Evolutionary conservation across 2,888 invertebrate genomes (phyloP).

Genomic region (Ochropleura plecta): DNA sequence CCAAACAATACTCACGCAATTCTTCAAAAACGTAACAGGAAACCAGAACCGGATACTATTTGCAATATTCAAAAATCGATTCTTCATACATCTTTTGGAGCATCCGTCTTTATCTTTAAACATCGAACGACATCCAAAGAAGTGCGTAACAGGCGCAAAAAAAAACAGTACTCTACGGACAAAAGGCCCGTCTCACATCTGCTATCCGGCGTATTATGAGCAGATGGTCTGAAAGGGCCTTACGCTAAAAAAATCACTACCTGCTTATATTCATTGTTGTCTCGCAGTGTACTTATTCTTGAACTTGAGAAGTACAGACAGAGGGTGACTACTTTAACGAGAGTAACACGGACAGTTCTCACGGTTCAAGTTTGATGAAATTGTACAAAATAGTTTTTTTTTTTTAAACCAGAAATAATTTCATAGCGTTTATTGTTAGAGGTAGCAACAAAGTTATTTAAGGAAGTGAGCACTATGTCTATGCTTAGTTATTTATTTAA

Average conservation of each 20-base stretch:
- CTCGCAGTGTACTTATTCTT: constrained; percentile 75
- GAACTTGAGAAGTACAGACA: constrained; percentile 76
- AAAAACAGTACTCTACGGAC: constrained; percentile 69
- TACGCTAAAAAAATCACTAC: constrained; percentile 82
- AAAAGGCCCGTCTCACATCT: constrained; percentile 83
- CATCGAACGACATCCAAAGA: constrained; percentile 64
- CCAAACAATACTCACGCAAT: constrained; percentile 37
- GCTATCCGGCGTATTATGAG: constrained; percentile 80
- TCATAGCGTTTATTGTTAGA: not conserved
- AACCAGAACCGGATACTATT: constrained; percentile 77
- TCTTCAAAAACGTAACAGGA: constrained; percentile 68
- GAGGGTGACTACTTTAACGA: constrained; percentile 49
- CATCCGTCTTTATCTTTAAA: constrained; percentile 71
- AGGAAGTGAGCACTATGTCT: not conserved
- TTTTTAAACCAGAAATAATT: not conserved
- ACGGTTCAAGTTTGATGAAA: constrained; percentile 21
- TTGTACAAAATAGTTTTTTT: not conserved
- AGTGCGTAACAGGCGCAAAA: constrained; percentile 72
- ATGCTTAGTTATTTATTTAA: not conserved
- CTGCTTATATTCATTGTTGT: constrained; percentile 77
- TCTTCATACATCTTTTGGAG: constrained; percentile 64
- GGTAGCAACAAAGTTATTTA: not conserved
- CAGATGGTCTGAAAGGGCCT: constrained; percentile 80
- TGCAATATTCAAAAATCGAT: constrained; percentile 82
- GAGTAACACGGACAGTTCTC: constrained; percentile 55